Conservation (phyloP, 2,888 invertebrate genomes). For the Melanophora roralis region DNA sequence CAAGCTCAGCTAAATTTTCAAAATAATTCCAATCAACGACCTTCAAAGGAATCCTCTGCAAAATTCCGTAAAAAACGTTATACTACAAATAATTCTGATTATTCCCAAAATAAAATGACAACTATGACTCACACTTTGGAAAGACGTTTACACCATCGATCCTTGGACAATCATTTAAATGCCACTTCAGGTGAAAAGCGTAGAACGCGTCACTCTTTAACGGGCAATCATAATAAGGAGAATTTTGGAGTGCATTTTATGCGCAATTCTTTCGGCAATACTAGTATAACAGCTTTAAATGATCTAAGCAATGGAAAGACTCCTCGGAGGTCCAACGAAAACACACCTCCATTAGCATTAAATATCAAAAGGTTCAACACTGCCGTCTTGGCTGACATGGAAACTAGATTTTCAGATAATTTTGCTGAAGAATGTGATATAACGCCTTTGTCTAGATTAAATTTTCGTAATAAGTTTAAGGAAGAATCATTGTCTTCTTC, state of each 20-base stretch:
- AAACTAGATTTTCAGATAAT: slow-evolving; percentile 63
- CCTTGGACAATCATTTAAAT: slow-evolving; percentile 69
- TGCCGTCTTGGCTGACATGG: slow-evolving; percentile 25
- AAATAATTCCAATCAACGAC: neutral
- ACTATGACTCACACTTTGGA: slow-evolving; percentile 70
- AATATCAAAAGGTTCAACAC: slow-evolving; percentile 51
- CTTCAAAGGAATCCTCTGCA: neutral
- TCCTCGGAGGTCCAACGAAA: slow-evolving; percentile 66
- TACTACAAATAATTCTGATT: slow-evolving; percentile 12
- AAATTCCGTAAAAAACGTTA: slow-evolving; percentile 45
- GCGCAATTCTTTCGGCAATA: slow-evolving; percentile 72
- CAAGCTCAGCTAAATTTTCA: neutral
- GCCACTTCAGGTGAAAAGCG: slow-evolving; percentile 65
- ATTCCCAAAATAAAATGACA: slow-evolving; percentile 68
- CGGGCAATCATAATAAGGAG: slow-evolving; percentile 74
- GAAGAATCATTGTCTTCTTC: slow-evolving; percentile 73
- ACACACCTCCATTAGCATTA: slow-evolving; percentile 59
- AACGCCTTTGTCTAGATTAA: slow-evolving; percentile 65
- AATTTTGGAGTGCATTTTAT: slow-evolving; percentile 74
- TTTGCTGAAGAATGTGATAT: slow-evolving; percentile 62
- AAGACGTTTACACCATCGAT: slow-evolving; percentile 72
- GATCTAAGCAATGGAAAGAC: slow-evolving; percentile 75
- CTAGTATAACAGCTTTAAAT: slow-evolving; percentile 72
- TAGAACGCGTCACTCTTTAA: slow-evolving; percentile 63
- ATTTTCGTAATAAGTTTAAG: slow-evolving; percentile 49